Percentiles rank a stretch among this genome's conserved stretches.
phyloP scores from a whole-genome alignment of 2,888 invertebrate species.

The Achlya flavicornis region DNA sequence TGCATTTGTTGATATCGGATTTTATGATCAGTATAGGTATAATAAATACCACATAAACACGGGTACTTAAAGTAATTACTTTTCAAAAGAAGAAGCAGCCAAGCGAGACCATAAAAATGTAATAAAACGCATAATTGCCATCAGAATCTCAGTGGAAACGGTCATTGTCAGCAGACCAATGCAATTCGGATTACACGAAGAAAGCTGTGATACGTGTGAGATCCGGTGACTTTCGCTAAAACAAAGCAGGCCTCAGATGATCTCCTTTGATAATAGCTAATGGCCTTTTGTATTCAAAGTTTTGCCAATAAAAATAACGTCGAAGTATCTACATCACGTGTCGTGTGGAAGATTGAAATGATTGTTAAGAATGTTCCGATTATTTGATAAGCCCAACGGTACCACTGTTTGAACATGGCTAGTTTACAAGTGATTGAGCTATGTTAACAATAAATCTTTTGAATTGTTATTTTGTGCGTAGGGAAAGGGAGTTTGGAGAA shows the following conservation, averaged over 20 bases:
- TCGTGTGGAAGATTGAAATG: conserved; percentile 1
- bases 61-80: background rate
- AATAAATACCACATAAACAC: background rate
- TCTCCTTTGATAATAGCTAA: conserved; percentile 40
- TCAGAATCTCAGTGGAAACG: background rate
- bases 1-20: background rate
- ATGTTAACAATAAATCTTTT: background rate
- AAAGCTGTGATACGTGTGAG: conserved; percentile 36
- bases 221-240: conserved; percentile 49
- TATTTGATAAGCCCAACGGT: conserved; percentile 25
- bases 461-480: conserved; percentile 2
- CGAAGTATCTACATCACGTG: conserved; percentile 18
- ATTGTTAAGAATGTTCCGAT: conserved; percentile 33
- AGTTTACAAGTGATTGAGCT: conserved; percentile 9
- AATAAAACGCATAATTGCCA: background rate
- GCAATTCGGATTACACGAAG: conserved; percentile 21
- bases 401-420: conserved; percentile 8
- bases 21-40: background rate
- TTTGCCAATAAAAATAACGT: conserved; percentile 25
- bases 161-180: conserved; percentile 1
- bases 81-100: background rate
- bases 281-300: conserved; percentile 45
- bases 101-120: background rate
- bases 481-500: too few species aligned
- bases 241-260: conserved; percentile 44